These are phyloP conservation scores for Varanus salvator DNA, from an alignment of 2,113 vertebrate species.

Conservation along the genomic window DNA sequence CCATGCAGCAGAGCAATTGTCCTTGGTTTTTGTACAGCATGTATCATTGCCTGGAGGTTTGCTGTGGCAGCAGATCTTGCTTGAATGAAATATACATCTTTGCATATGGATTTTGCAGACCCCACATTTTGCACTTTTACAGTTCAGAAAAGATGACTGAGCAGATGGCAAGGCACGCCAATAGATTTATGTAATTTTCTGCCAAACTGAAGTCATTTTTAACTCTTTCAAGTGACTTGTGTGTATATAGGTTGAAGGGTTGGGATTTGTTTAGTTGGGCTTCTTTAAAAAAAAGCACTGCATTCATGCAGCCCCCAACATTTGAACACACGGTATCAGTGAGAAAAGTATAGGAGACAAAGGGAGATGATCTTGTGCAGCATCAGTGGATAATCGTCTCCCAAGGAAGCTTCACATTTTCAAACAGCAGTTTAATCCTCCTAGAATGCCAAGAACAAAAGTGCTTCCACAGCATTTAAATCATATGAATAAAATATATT, in stretches of 20 bases:
- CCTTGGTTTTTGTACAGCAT: conserved; percentile 59
- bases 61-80: conserved; percentile 73
- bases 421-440: conserved; percentile 30
- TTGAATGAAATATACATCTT: conserved; percentile 72
- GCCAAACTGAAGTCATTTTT: conserved; percentile 59
- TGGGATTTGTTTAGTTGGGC: neutral
- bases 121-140: conserved; percentile 68
- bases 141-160: conserved; percentile 73
- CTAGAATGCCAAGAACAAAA: conserved; percentile 52
- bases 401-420: conserved; percentile 31
- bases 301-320: conserved; percentile 55
- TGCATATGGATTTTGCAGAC: conserved; percentile 74
- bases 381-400: conserved; percentile 49
- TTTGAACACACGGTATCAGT: conserved; percentile 63
- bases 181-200: conserved; percentile 68
- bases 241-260: conserved; percentile 44
- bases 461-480: conserved; percentile 19
- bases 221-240: conserved; percentile 47
- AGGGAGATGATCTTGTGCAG: conserved; percentile 48
- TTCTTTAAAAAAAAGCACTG: conserved; percentile 30
- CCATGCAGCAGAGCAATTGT: conserved; percentile 48
- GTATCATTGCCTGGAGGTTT: conserved; percentile 59
- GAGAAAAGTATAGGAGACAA: conserved; percentile 53
- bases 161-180: conserved; percentile 72
- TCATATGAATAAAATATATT: conserved; percentile 50